Base-by-base conservation (phyloP, 2,888 invertebrate genomes). In the Drosophila helvetica region DNA sequence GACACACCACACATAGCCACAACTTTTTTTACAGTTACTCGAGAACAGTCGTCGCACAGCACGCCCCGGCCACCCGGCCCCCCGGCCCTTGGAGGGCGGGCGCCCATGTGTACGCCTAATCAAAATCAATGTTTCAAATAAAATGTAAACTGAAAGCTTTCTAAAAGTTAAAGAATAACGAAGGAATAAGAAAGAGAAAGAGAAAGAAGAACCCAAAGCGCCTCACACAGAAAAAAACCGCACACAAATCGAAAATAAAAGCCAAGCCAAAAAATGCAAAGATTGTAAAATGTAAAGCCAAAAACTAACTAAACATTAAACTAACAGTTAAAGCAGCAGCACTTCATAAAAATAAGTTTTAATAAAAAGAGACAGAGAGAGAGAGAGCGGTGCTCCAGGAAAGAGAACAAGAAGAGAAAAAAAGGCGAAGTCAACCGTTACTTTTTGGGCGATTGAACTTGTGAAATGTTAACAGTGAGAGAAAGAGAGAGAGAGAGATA, bases 91-190 rank as follows among this genome's bases (percentile, higher is more conserved):
- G 30, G 30, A 30, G 30, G 30, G 30, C 10, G 10, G 10, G 30
- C 8, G 30, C 30, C 12, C 33, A 12, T 38, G 38, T 82, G 81
- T 85, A 79, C 82, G 77, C 72, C 83, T 82, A 82, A 82, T 82
- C 88, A 87, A 87, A 83, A 86, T 54, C 80, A 53, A 88, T 72
- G 89, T 84, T 88, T 88, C 85, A 88, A 84, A 88, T 87, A 79
- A 75, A 17, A 86, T 83, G 88, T 85, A 83, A 85, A 89, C 85
- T 77, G 72, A 88, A 87, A 86, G 85, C 87, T 84, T 86, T 87
- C 74, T 70, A 77, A 83, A 84, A 89, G 81, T 85, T 75, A 74
- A 74, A 77, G 57, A 50, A 54, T 43, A 46, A 43, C 19, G 43
- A 46, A 56, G 42, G 30, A 63, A 42, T 38, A 18, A 58, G 56